Percentiles rank a stretch among this genome's conserved stretches.
These are phyloP conservation scores for Listronotus oregonensis DNA, from an alignment of 1,140 invertebrate species.

Conservation along the genomic window DNA sequence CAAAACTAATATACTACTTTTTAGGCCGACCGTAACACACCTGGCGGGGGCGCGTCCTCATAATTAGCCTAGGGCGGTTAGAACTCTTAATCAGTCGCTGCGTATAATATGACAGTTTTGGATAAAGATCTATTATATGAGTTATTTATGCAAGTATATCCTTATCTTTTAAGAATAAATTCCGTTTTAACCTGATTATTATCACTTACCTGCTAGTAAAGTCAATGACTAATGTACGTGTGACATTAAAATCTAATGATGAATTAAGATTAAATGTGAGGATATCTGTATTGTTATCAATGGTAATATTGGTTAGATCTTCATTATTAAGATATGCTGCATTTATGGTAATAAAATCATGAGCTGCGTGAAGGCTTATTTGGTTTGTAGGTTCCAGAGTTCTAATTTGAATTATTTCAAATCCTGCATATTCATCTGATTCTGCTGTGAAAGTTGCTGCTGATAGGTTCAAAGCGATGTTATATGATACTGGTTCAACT, in stretches of 20 bases:
- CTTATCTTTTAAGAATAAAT: too few species aligned
- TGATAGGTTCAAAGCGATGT: slow-evolving; percentile 57
- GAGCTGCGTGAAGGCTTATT: slow-evolving; percentile 28
- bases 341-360: slow-evolving; percentile 28
- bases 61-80: too few species aligned
- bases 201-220: slow-evolving; percentile 18
- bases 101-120: too few species aligned
- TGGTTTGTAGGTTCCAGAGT: neutral
- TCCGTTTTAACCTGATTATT: too few species aligned
- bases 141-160: too few species aligned
- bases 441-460: slow-evolving; percentile 13
- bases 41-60: too few species aligned
- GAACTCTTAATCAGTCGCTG: too few species aligned
- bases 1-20: too few species aligned
- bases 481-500: slow-evolving; percentile 81
- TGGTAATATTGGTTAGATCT: slow-evolving; percentile 7
- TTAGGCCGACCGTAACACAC: too few species aligned
- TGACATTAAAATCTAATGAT: neutral
- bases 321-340: neutral
- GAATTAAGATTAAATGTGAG: slow-evolving; percentile 16
- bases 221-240: neutral
- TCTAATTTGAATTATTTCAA: slow-evolving; percentile 8
- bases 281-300: slow-evolving; percentile 28
- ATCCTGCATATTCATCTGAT: slow-evolving; percentile 15
- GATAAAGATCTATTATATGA: too few species aligned